Conservation (phyloP, 2,113 vertebrate genomes). For the Abramis brama region DNA sequence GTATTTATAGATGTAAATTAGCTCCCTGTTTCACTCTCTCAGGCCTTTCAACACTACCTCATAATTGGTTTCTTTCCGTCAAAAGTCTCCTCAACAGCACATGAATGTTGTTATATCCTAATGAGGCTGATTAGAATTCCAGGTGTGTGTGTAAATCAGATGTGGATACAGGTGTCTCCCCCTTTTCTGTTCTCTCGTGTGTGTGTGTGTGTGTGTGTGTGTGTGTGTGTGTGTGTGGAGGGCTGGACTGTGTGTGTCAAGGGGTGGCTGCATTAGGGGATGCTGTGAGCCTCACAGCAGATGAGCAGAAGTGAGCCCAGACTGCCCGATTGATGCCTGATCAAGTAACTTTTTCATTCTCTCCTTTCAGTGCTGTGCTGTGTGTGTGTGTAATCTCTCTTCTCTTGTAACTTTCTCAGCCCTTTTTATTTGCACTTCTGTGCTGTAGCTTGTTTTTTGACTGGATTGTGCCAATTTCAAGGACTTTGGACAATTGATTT, state of each 20-base stretch:
- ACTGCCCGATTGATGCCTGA: slow-evolving; percentile 3
- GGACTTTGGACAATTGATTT: neutral
- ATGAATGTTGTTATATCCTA: slow-evolving; percentile 41
- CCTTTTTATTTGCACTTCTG: neutral
- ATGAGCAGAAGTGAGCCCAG: slow-evolving; percentile 30
- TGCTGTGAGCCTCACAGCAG: slow-evolving; percentile 2
- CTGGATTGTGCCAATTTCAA: neutral
- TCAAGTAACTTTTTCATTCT: slow-evolving; percentile 23
- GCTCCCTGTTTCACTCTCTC: slow-evolving; percentile 6
- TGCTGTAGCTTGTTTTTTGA: neutral
- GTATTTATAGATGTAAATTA: slow-evolving; percentile 43
- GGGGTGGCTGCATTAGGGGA: neutral
- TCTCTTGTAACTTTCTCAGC: neutral
- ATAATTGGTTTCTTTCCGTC: slow-evolving; percentile 52
- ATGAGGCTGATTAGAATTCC: slow-evolving; percentile 51
- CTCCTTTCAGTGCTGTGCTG: neutral
- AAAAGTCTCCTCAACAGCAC: slow-evolving; percentile 47
- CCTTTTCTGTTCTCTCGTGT: slow-evolving; percentile 54
- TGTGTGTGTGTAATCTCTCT: neutral
- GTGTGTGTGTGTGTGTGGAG: slow-evolving; percentile 17
- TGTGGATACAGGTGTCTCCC: slow-evolving; percentile 39
- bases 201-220: slow-evolving; percentile 58
- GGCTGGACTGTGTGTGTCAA: slow-evolving; percentile 29
- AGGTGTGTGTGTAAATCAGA: slow-evolving; percentile 27
- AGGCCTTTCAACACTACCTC: neutral